Percentiles rank a stretch among this genome's conserved stretches.
These are phyloP conservation scores for Amazona guildingii DNA, from an alignment of 2,113 vertebrate species.

Conservation along the genomic window DNA sequence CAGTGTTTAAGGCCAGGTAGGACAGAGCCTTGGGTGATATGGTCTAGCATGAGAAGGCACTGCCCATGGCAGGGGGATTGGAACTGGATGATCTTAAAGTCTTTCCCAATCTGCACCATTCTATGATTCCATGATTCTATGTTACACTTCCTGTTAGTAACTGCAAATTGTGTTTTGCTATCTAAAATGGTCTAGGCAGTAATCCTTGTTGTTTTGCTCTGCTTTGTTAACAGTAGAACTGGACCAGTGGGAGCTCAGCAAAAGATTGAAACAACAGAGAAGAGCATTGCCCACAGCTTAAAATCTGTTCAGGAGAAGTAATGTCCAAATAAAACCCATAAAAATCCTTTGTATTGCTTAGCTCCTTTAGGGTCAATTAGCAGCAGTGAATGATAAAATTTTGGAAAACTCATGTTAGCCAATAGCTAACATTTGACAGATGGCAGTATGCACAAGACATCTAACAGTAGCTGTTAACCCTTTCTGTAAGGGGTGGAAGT, in stretches of 20 bases:
- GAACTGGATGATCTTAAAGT: background rate
- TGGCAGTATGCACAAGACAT: background rate
- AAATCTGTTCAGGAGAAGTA: conserved; percentile 59
- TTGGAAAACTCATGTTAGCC: background rate
- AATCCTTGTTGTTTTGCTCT: background rate
- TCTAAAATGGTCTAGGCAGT: background rate
- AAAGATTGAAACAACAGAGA: background rate
- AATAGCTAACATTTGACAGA: conserved; percentile 27
- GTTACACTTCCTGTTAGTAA: background rate
- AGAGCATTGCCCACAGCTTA: conserved; percentile 23
- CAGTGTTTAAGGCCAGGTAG: background rate
- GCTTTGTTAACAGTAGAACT: background rate
- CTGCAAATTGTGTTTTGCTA: background rate
- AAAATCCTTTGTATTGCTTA: background rate
- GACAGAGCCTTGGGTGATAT: background rate
- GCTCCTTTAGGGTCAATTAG: conserved; percentile 18
- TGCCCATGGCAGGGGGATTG: background rate
- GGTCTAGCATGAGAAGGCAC: background rate
- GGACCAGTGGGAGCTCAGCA: background rate
- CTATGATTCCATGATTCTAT: background rate
- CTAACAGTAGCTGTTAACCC: background rate
- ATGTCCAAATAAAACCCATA: background rate
- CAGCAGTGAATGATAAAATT: conserved; percentile 32
- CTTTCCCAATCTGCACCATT: background rate
- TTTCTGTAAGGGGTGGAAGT: background rate